Conservation (phyloP, 2,113 vertebrate genomes). For the Psephotus haematonotus region DNA sequence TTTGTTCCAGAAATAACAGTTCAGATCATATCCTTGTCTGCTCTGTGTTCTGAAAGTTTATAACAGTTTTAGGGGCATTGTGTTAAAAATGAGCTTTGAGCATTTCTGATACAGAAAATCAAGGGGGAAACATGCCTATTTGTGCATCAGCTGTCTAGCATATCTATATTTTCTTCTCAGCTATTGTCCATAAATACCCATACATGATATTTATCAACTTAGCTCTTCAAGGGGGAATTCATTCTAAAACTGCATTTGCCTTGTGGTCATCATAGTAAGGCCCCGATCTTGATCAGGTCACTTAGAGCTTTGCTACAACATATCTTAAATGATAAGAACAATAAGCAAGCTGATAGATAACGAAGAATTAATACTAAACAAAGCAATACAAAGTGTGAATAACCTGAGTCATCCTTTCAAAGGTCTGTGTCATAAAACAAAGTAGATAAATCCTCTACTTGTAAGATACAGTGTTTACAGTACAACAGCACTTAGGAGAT, state of each 20-base stretch:
- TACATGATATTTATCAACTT: neutral
- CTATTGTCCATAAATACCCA: neutral
- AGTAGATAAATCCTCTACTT: neutral
- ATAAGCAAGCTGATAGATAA: neutral
- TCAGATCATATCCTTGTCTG: neutral
- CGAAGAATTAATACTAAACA: neutral
- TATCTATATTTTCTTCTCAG: neutral
- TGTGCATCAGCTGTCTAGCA: neutral
- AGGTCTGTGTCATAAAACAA: neutral
- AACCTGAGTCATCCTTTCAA: neutral
- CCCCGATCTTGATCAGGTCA: neutral
- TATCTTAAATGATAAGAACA: neutral
- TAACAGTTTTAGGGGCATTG: neutral
- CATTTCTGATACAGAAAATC: neutral
- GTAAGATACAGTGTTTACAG: neutral
- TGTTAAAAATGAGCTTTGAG: neutral
- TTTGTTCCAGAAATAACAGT: neutral
- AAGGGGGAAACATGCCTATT: neutral
- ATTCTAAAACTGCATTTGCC: neutral
- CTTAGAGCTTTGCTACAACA: neutral
- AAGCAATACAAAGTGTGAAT: neutral
- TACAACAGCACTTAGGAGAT: neutral
- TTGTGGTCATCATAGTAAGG: neutral
- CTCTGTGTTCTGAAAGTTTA: neutral
- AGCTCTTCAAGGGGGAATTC: neutral